Evolutionary conservation across 2,113 vertebrate genomes (phyloP).

Genomic region (Ophthalmolycus amberensis): DNA sequence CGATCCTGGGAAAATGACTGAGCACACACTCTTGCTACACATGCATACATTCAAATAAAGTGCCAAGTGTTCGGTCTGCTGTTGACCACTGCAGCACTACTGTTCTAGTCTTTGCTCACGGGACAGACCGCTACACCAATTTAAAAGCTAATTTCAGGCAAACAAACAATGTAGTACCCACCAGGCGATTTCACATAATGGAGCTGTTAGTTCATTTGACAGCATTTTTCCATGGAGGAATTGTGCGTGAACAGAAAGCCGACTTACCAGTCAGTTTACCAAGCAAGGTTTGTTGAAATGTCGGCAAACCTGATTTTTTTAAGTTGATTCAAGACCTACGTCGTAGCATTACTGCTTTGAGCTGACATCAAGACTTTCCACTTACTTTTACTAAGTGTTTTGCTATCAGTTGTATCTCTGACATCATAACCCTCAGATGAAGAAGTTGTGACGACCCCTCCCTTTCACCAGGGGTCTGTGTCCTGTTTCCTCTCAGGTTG

Average conservation of each 20-base stretch:
- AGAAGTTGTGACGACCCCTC: too few relatives aligned
- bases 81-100: background rate
- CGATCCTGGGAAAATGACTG: conserved; percentile 17
- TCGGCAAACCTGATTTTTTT: background rate
- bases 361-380: background rate
- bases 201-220: background rate
- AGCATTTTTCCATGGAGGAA: background rate
- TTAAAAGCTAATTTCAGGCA: conserved; percentile 29
- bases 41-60: background rate
- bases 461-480: too few relatives aligned
- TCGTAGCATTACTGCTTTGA: background rate
- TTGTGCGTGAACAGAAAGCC: background rate
- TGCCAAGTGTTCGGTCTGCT: conserved; percentile 7
- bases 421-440: background rate
- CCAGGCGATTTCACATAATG: background rate
- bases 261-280: background rate
- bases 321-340: background rate
- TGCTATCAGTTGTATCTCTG: background rate
- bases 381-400: background rate
- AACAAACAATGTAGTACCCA: background rate
- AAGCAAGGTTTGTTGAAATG: background rate
- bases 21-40: background rate
- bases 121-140: background rate
- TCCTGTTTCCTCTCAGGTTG: too few relatives aligned
- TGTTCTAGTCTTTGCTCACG: background rate